phyloP scores from a whole-genome alignment of 2,113 vertebrate species.

The Archilochus colubris region DNA sequence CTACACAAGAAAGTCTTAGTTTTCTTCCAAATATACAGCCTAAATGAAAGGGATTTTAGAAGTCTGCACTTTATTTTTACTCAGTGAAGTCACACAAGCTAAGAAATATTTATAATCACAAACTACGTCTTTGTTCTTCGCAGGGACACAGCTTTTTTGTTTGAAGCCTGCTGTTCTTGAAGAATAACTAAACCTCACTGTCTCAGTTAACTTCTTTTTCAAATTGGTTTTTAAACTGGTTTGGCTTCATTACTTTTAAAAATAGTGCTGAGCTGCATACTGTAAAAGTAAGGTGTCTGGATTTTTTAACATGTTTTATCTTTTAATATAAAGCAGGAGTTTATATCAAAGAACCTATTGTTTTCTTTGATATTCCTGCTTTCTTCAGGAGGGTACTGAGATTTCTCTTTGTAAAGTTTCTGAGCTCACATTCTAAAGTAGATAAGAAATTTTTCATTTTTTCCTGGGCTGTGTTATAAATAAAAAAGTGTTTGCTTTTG shows the following conservation, averaged over 20 bases:
- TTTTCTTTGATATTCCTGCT: constrained; percentile 5
- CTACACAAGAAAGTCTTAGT: background rate
- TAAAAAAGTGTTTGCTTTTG: background rate
- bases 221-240: background rate
- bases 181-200: constrained; percentile 38
- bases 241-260: constrained; percentile 1
- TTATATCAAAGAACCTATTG: constrained; percentile 17
- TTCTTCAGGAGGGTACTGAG: background rate
- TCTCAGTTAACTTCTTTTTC: constrained; percentile 34
- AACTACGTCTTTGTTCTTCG: constrained; percentile 46
- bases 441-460: background rate
- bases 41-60: constrained; percentile 44
- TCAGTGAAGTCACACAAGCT: constrained; percentile 27
- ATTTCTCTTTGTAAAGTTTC: background rate
- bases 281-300: background rate
- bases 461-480: background rate
- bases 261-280: background rate
- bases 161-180: constrained; percentile 51
- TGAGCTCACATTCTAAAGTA: background rate
- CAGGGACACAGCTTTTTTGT: constrained; percentile 19
- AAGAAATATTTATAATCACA: constrained; percentile 61
- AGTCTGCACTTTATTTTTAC: constrained; percentile 41
- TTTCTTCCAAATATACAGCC: background rate
- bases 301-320: background rate
- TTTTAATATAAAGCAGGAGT: constrained; percentile 4